Evolutionary conservation across 2,888 invertebrate genomes (phyloP), one percentile per base, ranked within the genome.

Genomic region (Ornithoptera alexandrae): DNA sequence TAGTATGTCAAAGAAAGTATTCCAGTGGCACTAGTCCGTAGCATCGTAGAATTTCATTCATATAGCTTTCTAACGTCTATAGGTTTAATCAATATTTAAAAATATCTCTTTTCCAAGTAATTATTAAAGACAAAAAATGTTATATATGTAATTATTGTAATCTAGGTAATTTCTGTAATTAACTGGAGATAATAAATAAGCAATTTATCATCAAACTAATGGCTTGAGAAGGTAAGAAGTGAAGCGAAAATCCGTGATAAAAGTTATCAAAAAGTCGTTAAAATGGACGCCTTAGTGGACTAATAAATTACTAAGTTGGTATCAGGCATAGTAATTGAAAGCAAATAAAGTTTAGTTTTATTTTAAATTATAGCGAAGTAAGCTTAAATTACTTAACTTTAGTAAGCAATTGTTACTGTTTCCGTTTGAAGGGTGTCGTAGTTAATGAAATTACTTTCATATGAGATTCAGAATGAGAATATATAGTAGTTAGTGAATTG

Each of bases 191-290:
- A 87, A 86, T 89, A 90, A 89, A 89, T 87, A 89, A 86, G 84
- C 87, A 87, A 88, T 89, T 87, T 81, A 84, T 86, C 84, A 90
- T 91, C 88, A 91, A 92, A 91, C 90, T 90, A 92, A 92, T 92
- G 92, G 90, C 81, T 86, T 75, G 92, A 88, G 87, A 90, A 88
- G 87, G 89, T 79, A 86, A 84, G 89, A 88, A 89, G 84, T 90
- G 85, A 89, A 89, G 87, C 86, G 92, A 87, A 85, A 90, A 89
- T 85, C 82, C 82, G 85, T 86, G 92, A 92, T 92, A 92, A 92
- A 91, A 91, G 89, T 91, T 89, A 91, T 92, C 89, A 91, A 91
- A 92, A 81, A 85, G 87, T 88, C 90, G 86, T 92, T 91, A 91
- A 89, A 90, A 89, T 89, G 77, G 78, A 71, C 77, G 88, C 88